Evolutionary conservation across 92 coral and sea anemone species (phyloP), one percentile per base, ranked within the genome.

Genomic region (Nematostella vectensis): DNA sequence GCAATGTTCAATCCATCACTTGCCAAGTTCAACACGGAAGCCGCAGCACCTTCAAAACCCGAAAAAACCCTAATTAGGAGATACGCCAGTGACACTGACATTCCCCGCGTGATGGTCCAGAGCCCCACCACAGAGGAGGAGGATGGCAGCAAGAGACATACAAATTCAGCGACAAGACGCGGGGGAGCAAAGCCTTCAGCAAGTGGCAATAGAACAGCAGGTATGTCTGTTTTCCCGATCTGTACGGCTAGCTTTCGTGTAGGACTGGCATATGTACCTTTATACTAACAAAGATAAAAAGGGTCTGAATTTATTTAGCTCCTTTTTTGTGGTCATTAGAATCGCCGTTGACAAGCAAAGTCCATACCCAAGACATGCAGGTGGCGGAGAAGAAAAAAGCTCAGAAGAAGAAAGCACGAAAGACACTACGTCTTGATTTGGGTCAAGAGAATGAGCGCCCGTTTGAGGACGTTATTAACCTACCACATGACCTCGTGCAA

Each of bases 111-210:
- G 45, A 64, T 59, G 39, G 81, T 85, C 3, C 83, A 80, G 45
- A 85, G 95, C 31, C 95, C 95, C 9, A 85, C 95, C 1, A 85
- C 88, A 8, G 95, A 85, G 16, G 95, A 85, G 16, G 79, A 79
- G 10, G 65, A 71, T 45, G 69, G 51, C n/a, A n/a, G n/a, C n/a
- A 9, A 37, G 44, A 37, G n/a, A 10, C 44, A 9, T n/a, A 9
- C 44, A 37, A 37, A n/a, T 9, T n/a, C 10, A 10, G 44, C 10
- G 44, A 9, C 44, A 37, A 37, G 44, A 10, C 44, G 44, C 44
- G 10, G 44, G n/a, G 44, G 44, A 37, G 10, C n/a, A 10, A 10
- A 37, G 44, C 44, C n/a, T n/a, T 9, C n/a, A 39, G 12, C 29
- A 25, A 15, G 6, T 16, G 27, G 52, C 47, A 28, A 27, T 24